These are phyloP conservation scores for Rhyacophila brunnea DNA, from an alignment of 1,140 invertebrate species.

Conservation along the genomic window DNA sequence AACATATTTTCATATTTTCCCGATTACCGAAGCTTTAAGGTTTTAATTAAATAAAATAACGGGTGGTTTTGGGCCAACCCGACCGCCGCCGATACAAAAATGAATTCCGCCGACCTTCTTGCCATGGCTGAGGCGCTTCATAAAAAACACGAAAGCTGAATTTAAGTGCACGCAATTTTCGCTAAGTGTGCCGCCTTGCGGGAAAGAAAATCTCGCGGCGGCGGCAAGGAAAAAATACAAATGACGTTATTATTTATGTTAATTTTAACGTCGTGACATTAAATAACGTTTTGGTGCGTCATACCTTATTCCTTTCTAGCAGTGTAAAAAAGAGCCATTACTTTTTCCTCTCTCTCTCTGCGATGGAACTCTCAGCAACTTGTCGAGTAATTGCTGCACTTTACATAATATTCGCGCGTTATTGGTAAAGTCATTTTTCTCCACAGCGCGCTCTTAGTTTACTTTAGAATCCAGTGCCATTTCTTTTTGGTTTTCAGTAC, in stretches of 20 bases:
- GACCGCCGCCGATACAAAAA: background rate
- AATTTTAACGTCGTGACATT: conserved; percentile 36
- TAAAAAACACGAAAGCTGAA: conserved; percentile 34
- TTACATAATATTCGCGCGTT: conserved; percentile 36
- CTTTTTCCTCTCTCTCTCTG: background rate
- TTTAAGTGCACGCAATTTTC: conserved; percentile 36
- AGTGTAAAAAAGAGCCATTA: conserved; percentile 24
- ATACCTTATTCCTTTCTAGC: conserved; percentile 26
- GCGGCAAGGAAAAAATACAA: conserved; percentile 30
- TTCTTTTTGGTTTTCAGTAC: no score
- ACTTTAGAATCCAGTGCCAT: no score
- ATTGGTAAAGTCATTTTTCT: conserved; percentile 34
- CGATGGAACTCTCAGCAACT: conserved; percentile 27
- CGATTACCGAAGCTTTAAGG: background rate
- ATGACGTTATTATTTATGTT: conserved; percentile 38
- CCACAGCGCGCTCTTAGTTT: background rate
- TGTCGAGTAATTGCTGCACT: conserved; percentile 36
- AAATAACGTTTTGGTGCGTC: conserved; percentile 35
- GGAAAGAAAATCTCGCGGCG: conserved; percentile 11
- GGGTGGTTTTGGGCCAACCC: no score
- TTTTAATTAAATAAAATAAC: background rate
- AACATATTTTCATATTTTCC: conserved; percentile 1
- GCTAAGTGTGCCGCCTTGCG: conserved; percentile 28
- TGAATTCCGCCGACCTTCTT: background rate
- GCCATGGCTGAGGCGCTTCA: conserved; percentile 3